phyloP scores from a whole-genome alignment of 1,140 invertebrate genomes.

The Ceratitis capitata region DNA sequence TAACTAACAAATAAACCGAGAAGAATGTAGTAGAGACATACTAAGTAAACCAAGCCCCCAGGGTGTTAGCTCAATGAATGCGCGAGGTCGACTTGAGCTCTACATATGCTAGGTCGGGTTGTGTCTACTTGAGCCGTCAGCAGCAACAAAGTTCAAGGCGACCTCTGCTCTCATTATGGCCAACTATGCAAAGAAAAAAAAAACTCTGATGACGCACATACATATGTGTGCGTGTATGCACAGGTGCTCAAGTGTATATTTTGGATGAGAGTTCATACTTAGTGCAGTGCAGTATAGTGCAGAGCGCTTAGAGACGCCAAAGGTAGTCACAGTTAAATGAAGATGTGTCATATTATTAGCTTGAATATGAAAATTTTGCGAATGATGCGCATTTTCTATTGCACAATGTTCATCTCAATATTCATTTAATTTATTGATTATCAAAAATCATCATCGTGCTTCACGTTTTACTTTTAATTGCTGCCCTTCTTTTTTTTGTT shows the following conservation, averaged over 20 bases:
- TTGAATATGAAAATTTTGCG: too few relatives aligned
- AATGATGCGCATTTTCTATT: background rate
- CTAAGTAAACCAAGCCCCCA: background rate
- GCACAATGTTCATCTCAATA: background rate
- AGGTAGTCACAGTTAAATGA: background rate
- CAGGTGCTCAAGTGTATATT: background rate
- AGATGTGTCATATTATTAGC: background rate
- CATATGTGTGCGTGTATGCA: background rate
- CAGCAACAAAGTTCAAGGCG: conserved; percentile 15
- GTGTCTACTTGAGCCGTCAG: background rate
- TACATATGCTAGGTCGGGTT: background rate
- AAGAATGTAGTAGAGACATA: background rate
- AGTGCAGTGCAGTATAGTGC: background rate
- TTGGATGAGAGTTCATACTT: too few relatives aligned
- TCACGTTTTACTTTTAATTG: background rate
- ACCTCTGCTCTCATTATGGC: background rate
- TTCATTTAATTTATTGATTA: background rate
- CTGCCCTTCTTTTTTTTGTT: background rate
- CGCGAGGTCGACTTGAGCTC: conserved; percentile 25
- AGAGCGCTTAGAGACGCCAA: background rate
- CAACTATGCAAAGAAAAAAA: too few relatives aligned
- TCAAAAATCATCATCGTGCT: background rate
- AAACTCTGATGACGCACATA: too few relatives aligned
- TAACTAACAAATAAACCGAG: background rate
- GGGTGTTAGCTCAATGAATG: conserved; percentile 7